phyloP scores from a whole-genome alignment of 2,888 invertebrate genomes.

The Bugula neritina region DNA sequence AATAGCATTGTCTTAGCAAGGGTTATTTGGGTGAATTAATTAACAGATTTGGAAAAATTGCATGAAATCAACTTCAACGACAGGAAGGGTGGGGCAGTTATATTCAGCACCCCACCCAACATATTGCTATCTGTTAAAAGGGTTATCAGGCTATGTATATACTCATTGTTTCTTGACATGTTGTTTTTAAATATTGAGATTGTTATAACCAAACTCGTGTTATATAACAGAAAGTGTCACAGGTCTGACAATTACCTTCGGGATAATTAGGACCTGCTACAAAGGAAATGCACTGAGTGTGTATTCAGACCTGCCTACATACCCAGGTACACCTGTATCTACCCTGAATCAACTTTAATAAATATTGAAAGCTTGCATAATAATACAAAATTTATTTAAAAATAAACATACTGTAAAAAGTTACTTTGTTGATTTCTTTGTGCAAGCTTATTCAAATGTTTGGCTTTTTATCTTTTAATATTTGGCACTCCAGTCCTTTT shows the following conservation, averaged over 20 bases:
- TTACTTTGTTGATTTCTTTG: too few relatives aligned
- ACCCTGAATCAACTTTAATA: too few relatives aligned
- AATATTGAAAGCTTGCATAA: too few relatives aligned
- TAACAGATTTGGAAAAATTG: background rate
- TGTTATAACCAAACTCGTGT: background rate
- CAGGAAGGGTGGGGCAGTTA: background rate
- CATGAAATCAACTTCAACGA: background rate
- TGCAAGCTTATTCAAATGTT: too few relatives aligned
- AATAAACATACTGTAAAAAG: too few relatives aligned
- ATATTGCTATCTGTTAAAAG: background rate
- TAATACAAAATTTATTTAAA: too few relatives aligned
- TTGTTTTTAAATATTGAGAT: slow-evolving; percentile 9
- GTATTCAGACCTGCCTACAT: too few relatives aligned
- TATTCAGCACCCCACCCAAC: background rate
- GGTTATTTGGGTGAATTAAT: background rate
- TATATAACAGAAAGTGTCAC: background rate
- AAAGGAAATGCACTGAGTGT: background rate
- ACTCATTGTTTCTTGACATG: background rate
- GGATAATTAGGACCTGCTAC: background rate
- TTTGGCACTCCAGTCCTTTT: too few relatives aligned
- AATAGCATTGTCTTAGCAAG: background rate
- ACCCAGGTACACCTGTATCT: too few relatives aligned
- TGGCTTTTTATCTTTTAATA: too few relatives aligned
- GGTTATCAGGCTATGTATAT: background rate
- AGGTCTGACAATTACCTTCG: background rate